Base-by-base conservation (phyloP, 2,113 vertebrate genomes). In the Festucalex cinctus region DNA sequence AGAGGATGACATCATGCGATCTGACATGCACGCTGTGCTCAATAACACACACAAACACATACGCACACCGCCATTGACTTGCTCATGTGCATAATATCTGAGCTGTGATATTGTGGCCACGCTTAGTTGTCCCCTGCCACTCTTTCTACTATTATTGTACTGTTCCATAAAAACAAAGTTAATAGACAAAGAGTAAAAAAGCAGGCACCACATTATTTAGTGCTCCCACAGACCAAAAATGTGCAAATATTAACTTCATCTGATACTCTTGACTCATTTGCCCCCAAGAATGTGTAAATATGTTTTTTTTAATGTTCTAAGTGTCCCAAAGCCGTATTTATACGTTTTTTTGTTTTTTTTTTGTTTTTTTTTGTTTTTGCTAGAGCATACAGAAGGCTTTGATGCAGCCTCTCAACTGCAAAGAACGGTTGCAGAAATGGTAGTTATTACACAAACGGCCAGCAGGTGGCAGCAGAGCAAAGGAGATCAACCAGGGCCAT, bases 71-170 rank as follows among this genome's bases (percentile, higher is more conserved):
- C 22, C 24, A 28, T 57, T 69, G 46, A 46, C 39, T 35, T 28
- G 72, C 62, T 37, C 14, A 20, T 62, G 67, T 46, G 78, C 82
- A 80, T 89, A 80, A 89, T 91, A 91, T 90, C 81, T 75, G 78
- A 48, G 65, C 81, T 89, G 84, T 87, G 87, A 88, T 82, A 44
- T 76, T 39, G 75, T 39, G 80, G 85, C 84, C 84, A 83, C 74
- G 68, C 85, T 90, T 89, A 67, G 77, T 83, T 79, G 78, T 84
- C 78, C 79, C 78, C 72, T 87, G 85, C 83, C 83, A 77, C 44
- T 81, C 76, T 80, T 77, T 79, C 73, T 74, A 79, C 84, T 54
- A 81, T 85, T 89, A 83, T 85, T 59, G 26, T 1, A 26, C 71
- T 51, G 10, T 5, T 26, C 20, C 3, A 9, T 3, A 51, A 51